Percentiles rank a stretch among this genome's conserved stretches.
Conservation (phyloP, 2,888 invertebrate genomes). For the Drosophila yooni region DNA sequence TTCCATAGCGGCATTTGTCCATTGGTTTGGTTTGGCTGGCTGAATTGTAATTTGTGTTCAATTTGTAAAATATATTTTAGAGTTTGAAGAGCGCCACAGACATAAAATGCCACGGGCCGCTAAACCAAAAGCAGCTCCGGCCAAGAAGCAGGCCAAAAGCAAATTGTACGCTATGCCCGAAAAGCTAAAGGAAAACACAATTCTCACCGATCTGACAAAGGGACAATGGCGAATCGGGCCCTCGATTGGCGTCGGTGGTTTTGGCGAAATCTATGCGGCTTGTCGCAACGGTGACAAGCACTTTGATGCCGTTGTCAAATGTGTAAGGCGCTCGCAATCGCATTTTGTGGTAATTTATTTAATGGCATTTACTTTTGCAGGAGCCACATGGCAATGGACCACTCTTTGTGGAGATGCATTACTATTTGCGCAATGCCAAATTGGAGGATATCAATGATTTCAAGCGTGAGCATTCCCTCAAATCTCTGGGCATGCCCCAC, state of each 20-base stretch:
- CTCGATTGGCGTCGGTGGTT: conserved; percentile 96
- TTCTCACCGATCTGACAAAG: conserved; percentile 91
- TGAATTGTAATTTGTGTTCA: conserved; percentile 10
- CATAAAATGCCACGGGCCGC: conserved; percentile 73
- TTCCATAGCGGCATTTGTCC: conserved; percentile 19
- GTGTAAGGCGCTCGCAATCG: conserved; percentile 87
- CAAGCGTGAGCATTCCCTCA: conserved; percentile 86
- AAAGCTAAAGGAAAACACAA: conserved; percentile 87
- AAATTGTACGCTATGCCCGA: conserved; percentile 83
- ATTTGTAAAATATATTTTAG: neutral
- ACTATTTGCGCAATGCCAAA: conserved; percentile 92
- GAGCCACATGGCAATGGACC: conserved; percentile 97
- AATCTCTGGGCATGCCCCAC: conserved; percentile 92
- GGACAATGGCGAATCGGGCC: conserved; percentile 94
- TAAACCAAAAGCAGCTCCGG: conserved; percentile 60
- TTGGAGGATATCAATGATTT: conserved; percentile 88
- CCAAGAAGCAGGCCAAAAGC: conserved; percentile 72
- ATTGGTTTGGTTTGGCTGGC: neutral
- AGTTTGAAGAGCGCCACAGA: neutral
- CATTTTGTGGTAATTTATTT: neutral
- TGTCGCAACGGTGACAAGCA: conserved; percentile 87
- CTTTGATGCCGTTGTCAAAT: conserved; percentile 91
- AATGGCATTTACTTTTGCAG: conserved; percentile 84
- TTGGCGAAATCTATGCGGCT: conserved; percentile 96
- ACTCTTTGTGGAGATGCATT: conserved; percentile 96